These are phyloP conservation scores for Sarcophaga bullata DNA, from an alignment of 1,140 invertebrate species.

Conservation along the genomic window DNA sequence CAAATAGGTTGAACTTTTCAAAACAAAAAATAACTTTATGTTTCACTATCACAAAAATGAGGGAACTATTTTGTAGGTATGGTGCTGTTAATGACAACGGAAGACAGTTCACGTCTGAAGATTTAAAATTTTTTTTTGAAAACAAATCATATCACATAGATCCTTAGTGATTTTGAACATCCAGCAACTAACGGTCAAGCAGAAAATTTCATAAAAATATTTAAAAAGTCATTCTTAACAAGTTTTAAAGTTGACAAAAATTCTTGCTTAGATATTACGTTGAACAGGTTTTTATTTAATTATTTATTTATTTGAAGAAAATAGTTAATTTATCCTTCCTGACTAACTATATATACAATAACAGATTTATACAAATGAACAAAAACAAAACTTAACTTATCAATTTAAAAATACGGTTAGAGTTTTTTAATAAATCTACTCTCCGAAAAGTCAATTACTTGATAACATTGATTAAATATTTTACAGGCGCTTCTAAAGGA, in stretches of 20 bases:
- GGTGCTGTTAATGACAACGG: background rate
- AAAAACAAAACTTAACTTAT: too few relatives aligned
- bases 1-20: background rate
- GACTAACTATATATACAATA: too few relatives aligned
- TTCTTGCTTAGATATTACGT: background rate
- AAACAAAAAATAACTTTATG: background rate
- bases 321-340: too few relatives aligned
- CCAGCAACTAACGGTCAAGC: background rate
- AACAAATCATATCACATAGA: background rate
- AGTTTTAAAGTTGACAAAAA: background rate
- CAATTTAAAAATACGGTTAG: too few relatives aligned
- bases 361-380: too few relatives aligned
- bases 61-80: background rate
- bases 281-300: constrained; percentile 34
- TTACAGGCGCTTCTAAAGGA: too few relatives aligned
- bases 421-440: too few relatives aligned
- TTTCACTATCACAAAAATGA: background rate
- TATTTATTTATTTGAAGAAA: too few relatives aligned
- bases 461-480: too few relatives aligned
- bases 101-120: background rate
- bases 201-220: constrained; percentile 29
- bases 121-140: background rate
- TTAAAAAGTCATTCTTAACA: constrained; percentile 37
- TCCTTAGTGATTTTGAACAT: background rate
- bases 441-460: too few relatives aligned